Evolutionary conservation across 37 sponge, comb jelly and placozoan species (phyloP), one percentile per base, ranked within the genome.

Genomic region (Mnemiopsis leidyi): DNA sequence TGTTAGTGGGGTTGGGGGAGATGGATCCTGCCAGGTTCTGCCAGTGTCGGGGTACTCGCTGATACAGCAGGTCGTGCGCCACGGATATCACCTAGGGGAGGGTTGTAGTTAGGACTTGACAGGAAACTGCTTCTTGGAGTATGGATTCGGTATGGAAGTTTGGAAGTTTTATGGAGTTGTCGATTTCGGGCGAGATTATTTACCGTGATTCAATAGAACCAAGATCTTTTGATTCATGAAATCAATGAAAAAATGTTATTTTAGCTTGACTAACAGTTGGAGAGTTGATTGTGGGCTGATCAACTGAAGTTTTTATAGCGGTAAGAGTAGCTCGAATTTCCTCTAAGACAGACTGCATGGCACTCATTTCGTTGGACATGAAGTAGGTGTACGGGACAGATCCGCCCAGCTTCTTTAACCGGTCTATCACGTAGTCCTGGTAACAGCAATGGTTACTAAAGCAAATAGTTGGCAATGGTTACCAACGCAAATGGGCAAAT

Each of bases 331-430:
- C 2, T 79, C 82, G 26, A 13, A 79, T 79, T 36, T 79, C 82
- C 21, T 79, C 82, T 32, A 79, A 32, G 36, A 34, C 36, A 79
- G 23, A 3, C 82, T 79, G 82, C 82, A 79, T 79, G 5, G 36
- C 21, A 28, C 30, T 79, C 82, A 79, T 79, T 36, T 79, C 82
- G 36, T 32, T 33, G 38, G 20, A 33, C 82, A 79, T 79, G 37
- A 79, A 34, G 82, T 79, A 79, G 82, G 36, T 32, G 36, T 29
- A 79, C 36, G 82, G 36, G 1, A 79, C 82, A 29, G 82, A 79
- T 23, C 82, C 38, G 3, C 82, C 82, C 82, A 79, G 82, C 82
- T 79, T 79, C 82, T 79, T 79, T 23, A 79, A 36, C 7, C 82
- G 82, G 20, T 79, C 82, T 3, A 34, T 32, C 32, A 79, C 82